Base-by-base conservation (phyloP, 2,888 invertebrate species). In the Leuctra nigra region DNA sequence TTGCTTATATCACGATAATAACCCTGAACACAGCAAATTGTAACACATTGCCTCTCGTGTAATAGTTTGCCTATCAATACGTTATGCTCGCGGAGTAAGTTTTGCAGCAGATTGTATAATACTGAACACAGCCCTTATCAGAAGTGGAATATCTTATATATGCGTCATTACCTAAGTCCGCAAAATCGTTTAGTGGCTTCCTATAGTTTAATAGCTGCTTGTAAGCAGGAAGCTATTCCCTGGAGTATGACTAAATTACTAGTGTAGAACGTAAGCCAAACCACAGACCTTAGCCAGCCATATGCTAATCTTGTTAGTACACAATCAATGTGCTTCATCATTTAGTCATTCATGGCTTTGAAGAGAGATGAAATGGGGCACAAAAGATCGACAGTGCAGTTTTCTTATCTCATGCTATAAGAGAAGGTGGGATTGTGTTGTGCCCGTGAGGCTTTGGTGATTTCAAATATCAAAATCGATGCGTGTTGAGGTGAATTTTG, bases 161-260 rank as follows among this genome's bases (percentile, higher is more conserved):
- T 50, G 50, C 33, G 33, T 50, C 50, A 50, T 50, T 33, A 50
- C 33, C 50, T n/a, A 50, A 35, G 50, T 50, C 50, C 50, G n/a
- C n/a, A 50, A 50, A 50, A 50, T 18, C 50, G 50, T 50, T 50
- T 50, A 50, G 50, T 35, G 50, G 50, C 33, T 33, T 35, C 50
- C 47, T 47, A n/a, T 41, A 44, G 44, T 20, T 9, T 23, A 44
- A 44, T 44, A 29, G 29, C 11, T 7, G 6, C 29, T 29, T 6
- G 29, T 29, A 29, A 7, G 11, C n/a, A 22, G 44, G 23, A 22
- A 44, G 22, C 44, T 2, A 44, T 44, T 44, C 44, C 44, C 44
- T 23, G 11, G 44, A 22, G 23, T 44, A 44, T 44, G 44, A 44
- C 44, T 44, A 23, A 44, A 44, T 44, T 44, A 44, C 44, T 23